Conservation (phyloP, 2,797 vertebrate species). For the Paratrypauchen microcephalus region DNA sequence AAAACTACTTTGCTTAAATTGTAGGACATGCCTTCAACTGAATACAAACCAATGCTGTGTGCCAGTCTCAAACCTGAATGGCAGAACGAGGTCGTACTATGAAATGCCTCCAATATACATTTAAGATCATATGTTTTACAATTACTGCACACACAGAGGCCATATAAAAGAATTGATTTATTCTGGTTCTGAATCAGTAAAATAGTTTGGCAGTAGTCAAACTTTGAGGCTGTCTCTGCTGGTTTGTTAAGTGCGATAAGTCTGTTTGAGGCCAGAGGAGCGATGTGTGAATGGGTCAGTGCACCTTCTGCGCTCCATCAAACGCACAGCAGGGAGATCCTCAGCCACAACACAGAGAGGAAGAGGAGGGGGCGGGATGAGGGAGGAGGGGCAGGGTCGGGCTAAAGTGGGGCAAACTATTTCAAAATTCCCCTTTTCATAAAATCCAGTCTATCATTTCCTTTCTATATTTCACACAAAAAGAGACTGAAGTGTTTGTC, state of each 20-base stretch:
- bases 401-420: conserved; percentile 42
- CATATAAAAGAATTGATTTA: no score
- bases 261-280: conserved; percentile 55
- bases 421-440: conserved; percentile 36
- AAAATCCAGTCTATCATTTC: conserved; percentile 41
- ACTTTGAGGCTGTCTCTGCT: conserved; percentile 37
- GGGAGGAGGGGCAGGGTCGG: conserved; percentile 52
- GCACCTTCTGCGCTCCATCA: conserved; percentile 90
- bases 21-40: no score
- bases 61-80: no score
- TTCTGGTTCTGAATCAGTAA: no score
- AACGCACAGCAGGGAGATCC: conserved; percentile 80
- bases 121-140: no score
- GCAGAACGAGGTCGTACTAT: no score
- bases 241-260: conserved; percentile 64
- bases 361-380: conserved; percentile 23
- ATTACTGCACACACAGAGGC: no score
- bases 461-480: background rate
- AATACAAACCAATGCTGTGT: no score
- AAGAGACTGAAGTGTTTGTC: conserved; percentile 20
- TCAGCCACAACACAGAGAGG: conserved; percentile 52
- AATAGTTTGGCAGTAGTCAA: background rate
- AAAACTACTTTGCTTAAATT: no score
- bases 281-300: conserved; percentile 79
- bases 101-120: no score